Base-by-base conservation (phyloP, 2,797 vertebrate species). In the Malacoraja senta region DNA sequence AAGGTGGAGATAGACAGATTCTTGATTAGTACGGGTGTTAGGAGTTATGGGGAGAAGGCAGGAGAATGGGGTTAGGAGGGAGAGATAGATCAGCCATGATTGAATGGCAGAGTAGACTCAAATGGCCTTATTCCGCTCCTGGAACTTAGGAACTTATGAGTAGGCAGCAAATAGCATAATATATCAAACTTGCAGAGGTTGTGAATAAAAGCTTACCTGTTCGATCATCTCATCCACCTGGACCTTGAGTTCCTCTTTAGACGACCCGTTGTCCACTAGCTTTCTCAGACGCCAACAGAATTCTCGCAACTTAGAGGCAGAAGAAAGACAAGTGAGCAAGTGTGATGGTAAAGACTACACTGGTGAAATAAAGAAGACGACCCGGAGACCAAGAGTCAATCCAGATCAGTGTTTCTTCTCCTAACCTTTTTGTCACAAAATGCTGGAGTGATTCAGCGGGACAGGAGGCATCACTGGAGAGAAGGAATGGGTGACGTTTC, bases 161-260 rank as follows among this genome's bases (percentile, higher is more conserved):
- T n/a, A 35, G 29, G 58, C 13, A 4, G 15, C 12, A 63, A n/a
- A 32, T n/a, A 32, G 21, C 6, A 84, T 29, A 84, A 29, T 84
- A 58, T 13, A 84, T 53, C 44, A 53, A 53, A 53, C 44, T 2
- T 44, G 44, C 44, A 44, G 44, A 44, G 44, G 44, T 44, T 65
- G 17, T 17, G 10, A 26, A 72, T 72, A 91, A 92, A 38, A 63
- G 93, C 96, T 97, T 95, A 99, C 99, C 98, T 99, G 99, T 94
- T 99, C 99, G 93, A 99, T 98, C 99, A 99, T 99, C 91, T 93
- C 95, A 94, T 99, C 98, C 94, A 98, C 95, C 0, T 97, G 96
- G 8, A 96, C 96, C 93, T 95, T 96, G 26, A 99, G 94, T 58
- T 99, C 98, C 6, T 95, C 96, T 95, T 98, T 97, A 71, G 96